Conservation (phyloP, 2,888 invertebrate species). For the Caenorhabditis macrosperma region DNA sequence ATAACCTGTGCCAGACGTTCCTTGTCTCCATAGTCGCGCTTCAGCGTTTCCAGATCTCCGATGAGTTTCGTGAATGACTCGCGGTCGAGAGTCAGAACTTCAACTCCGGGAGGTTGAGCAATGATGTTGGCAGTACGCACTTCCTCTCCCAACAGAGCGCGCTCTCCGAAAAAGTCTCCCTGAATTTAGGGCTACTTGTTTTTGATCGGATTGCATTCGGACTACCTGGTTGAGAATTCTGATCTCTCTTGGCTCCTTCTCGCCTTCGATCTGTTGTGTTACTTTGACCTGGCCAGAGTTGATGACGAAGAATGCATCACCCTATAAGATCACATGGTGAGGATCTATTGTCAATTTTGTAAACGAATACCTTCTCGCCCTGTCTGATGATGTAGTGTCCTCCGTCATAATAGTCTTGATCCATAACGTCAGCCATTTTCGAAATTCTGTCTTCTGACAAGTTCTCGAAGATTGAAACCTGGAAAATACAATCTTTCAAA, state of each 20-base stretch:
- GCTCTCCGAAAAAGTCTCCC: constrained; percentile 92
- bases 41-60: constrained; percentile 87
- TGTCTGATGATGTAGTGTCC: constrained; percentile 89
- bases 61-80: constrained; percentile 88
- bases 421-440: constrained; percentile 90
- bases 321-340: constrained; percentile 81
- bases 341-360: too few relatives aligned
- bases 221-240: constrained; percentile 84
- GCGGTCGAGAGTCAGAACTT: constrained; percentile 88
- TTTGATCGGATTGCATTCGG: background rate
- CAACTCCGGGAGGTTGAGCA: constrained; percentile 89
- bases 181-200: constrained; percentile 15
- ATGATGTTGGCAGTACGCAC: constrained; percentile 91
- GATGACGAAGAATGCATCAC: constrained; percentile 93
- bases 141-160: constrained; percentile 90
- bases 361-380: constrained; percentile 82
- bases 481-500: too few relatives aligned
- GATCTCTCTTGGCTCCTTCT: constrained; percentile 84
- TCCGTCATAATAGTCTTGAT: constrained; percentile 86
- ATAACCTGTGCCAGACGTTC: constrained; percentile 73
- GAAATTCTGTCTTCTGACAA: constrained; percentile 79
- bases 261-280: constrained; percentile 81
- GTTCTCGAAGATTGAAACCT: constrained; percentile 78
- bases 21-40: constrained; percentile 86
- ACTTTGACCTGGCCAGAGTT: constrained; percentile 84